Base-by-base conservation (phyloP, 2,113 vertebrate species). In the Sinocyclocheilus anshuiensis region DNA sequence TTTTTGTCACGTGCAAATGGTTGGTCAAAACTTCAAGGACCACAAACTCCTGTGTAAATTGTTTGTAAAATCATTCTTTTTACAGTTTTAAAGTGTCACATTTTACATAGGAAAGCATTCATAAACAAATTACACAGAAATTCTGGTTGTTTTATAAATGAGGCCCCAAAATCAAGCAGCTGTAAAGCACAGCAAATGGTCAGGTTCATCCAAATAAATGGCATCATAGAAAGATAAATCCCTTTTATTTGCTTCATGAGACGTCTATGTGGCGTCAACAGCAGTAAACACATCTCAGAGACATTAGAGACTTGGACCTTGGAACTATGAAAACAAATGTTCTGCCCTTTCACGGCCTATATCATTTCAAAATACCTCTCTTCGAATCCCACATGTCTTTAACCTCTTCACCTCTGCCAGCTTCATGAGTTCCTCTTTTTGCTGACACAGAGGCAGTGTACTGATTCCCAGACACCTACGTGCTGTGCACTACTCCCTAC, bases 361-460 rank as follows among this genome's bases (percentile, higher is more conserved):
- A 87, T 90, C 90, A 86, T 87, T 78, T 84, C 76, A 83, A 61
- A 86, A 90, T 83, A 85, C 87, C 57, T 29, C 80, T 82, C 61
- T 81, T 84, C 79, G 89, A 91, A 89, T 74, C 89, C 87, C 71
- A 83, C 50, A 84, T n/a, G 89, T 85, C 83, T 88, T 84, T 57
- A 91, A 90, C 83, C 67, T 69, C 29, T 69, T 69, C 67, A 69
- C 67, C 67, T 69, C 65, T 33, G 6, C 65, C 65, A 69, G 29
- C 26, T 67, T 67, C 24, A 13, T 6, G 13, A 26, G 9, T 69
- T 36, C 26, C 29, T 69, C 65, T 69, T 69, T 33, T 9, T 6
- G 6, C 6, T 69, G 16, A 26, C 65, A 15, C 24, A 29, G 13
- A 67, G 63, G 4, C 5, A 6, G 63, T 29, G 63, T 29, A 24